phyloP scores from a whole-genome alignment of 2,888 invertebrate genomes.

The Apodemia mormo region DNA sequence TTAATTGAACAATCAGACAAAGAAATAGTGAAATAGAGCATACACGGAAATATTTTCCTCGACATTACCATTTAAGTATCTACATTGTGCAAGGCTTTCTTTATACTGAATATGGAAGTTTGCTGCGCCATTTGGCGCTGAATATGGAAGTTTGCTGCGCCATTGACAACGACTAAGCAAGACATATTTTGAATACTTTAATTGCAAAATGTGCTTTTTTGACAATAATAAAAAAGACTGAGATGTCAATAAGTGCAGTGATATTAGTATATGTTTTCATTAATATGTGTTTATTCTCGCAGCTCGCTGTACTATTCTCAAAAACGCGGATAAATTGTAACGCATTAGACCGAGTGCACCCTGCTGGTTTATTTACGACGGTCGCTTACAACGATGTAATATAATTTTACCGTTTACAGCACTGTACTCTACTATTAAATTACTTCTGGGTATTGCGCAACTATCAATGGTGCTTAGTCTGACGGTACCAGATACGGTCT shows the following conservation, averaged over 20 bases:
- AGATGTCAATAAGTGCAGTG: background rate
- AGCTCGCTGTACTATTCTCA: constrained; percentile 15
- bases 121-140: too few relatives aligned
- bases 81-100: too few relatives aligned
- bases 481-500: too few relatives aligned
- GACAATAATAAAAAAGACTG: background rate
- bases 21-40: too few relatives aligned
- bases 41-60: too few relatives aligned
- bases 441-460: background rate
- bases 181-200: too few relatives aligned
- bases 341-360: constrained; percentile 37
- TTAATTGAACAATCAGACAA: too few relatives aligned
- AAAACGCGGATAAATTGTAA: constrained; percentile 56
- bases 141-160: too few relatives aligned
- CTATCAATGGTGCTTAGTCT: background rate
- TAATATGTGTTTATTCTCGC: background rate
- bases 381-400: constrained; percentile 29
- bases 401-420: constrained; percentile 15
- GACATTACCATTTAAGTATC: too few relatives aligned
- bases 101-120: too few relatives aligned
- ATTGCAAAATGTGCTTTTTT: background rate
- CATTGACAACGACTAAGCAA: too few relatives aligned
- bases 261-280: background rate
- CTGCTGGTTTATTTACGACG: constrained; percentile 37
- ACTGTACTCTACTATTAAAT: background rate